Evolutionary conservation across 2,113 vertebrate genomes (phyloP).

Genomic region (Archocentrus centrarchus): DNA sequence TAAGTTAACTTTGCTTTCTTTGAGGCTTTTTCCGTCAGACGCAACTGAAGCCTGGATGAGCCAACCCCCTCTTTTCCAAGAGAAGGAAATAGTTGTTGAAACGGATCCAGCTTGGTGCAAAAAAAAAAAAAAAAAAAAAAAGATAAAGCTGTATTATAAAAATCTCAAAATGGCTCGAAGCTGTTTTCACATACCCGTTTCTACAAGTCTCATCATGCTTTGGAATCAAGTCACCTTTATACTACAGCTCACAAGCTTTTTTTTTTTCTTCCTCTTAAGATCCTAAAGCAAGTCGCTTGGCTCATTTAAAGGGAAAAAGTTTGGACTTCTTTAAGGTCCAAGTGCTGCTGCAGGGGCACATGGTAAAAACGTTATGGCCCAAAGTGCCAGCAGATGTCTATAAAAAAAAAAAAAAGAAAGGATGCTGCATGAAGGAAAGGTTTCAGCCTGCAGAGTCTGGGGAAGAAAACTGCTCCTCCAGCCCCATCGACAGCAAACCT

Average conservation of each 20-base stretch:
- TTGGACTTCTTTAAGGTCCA: conserved; percentile 38
- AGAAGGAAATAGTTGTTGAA: conserved; percentile 30
- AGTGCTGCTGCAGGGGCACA: conserved; percentile 47
- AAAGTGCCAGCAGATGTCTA: conserved; percentile 72
- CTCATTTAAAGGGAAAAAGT: conserved; percentile 10
- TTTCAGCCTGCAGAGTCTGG: conserved; percentile 41
- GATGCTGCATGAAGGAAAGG: conserved; percentile 44
- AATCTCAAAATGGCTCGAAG: not conserved
- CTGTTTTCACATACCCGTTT: conserved; percentile 3
- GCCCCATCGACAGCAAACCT: conserved; percentile 22
- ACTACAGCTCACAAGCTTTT: conserved; percentile 24
- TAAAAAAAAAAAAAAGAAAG: conserved; percentile 35
- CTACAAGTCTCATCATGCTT: not conserved
- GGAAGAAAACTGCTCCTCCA: conserved; percentile 38
- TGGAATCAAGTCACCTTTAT: conserved; percentile 16
- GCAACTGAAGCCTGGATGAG: conserved; percentile 44
- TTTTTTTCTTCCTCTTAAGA: not conserved
- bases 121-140: conserved; percentile 3
- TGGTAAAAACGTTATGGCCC: conserved; percentile 67
- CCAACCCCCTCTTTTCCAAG: conserved; percentile 36
- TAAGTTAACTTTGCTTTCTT: conserved; percentile 44
- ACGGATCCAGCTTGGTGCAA: conserved; percentile 14
- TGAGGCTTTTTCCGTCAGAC: conserved; percentile 53
- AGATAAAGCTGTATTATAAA: not conserved
- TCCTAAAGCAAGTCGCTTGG: conserved; percentile 4